phyloP scores from a whole-genome alignment of 2,888 invertebrate genomes.

The Tenodera sinensis region DNA sequence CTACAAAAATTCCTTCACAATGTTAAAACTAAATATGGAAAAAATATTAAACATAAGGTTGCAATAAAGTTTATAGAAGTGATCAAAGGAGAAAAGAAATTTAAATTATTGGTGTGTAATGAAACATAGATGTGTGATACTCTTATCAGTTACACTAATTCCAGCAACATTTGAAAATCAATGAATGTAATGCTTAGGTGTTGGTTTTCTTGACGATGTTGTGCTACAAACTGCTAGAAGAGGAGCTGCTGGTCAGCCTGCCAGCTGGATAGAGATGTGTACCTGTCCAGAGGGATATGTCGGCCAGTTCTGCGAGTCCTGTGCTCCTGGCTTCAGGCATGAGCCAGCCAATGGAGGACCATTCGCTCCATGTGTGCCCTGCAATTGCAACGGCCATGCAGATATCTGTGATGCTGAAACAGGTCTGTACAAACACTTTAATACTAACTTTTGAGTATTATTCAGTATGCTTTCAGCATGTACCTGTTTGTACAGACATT shows the following conservation, averaged over 20 bases:
- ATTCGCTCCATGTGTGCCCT: slow-evolving; percentile 90
- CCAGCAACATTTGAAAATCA: background rate
- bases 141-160: too few relatives aligned
- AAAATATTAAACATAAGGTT: too few relatives aligned
- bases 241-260: slow-evolving; percentile 72
- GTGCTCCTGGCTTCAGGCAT: slow-evolving; percentile 91
- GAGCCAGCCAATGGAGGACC: slow-evolving; percentile 89
- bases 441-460: too few relatives aligned
- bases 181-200: slow-evolving; percentile 43
- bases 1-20: too few relatives aligned
- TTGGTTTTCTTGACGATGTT: slow-evolving; percentile 87
- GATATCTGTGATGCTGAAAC: slow-evolving; percentile 94
- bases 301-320: slow-evolving; percentile 96
- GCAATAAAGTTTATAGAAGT: too few relatives aligned
- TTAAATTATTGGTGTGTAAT: background rate
- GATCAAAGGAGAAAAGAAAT: background rate
- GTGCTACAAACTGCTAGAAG: slow-evolving; percentile 83
- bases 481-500: too few relatives aligned
- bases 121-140: background rate
- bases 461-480: too few relatives aligned
- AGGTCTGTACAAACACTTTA: slow-evolving; percentile 47
- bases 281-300: slow-evolving; percentile 83
- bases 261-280: slow-evolving; percentile 93
- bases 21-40: too few relatives aligned
- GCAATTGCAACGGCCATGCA: slow-evolving; percentile 95